phyloP scores from a whole-genome alignment of 2,113 vertebrate genomes.

The Megaleporinus macrocephalus region DNA sequence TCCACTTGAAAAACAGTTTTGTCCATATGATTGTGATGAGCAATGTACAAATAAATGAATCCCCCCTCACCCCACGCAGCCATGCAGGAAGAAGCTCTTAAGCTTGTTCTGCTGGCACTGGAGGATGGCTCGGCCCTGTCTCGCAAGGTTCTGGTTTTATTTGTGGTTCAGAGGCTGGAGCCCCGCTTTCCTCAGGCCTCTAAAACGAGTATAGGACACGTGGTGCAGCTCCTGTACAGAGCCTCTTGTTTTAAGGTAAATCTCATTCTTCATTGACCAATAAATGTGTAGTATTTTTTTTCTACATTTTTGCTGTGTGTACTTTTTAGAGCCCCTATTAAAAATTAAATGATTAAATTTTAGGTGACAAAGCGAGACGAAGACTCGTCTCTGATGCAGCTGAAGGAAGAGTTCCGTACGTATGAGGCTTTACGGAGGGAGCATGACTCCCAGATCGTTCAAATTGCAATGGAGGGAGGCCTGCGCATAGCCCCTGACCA shows the following conservation, averaged over 20 bases:
- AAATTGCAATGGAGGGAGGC: conserved; percentile 98
- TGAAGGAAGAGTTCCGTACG: conserved; percentile 97
- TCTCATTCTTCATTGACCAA: too few relatives aligned
- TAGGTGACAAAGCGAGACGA: conserved; percentile 98
- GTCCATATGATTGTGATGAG: too few relatives aligned
- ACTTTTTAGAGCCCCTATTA: too few relatives aligned
- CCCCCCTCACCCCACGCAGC: too few relatives aligned
- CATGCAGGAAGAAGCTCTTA: conserved; percentile 98
- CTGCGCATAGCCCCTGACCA: conserved; percentile 97
- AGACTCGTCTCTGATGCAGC: conserved; percentile 97
- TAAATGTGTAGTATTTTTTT: too few relatives aligned
- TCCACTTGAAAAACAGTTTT: too few relatives aligned
- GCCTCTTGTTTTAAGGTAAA: conserved; percentile 98
- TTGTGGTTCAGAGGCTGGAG: conserved; percentile 97
- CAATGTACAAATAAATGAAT: not conserved
- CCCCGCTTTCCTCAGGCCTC: conserved; percentile 97
- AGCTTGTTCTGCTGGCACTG: conserved; percentile 93
- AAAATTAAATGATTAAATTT: too few relatives aligned
- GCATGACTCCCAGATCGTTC: conserved; percentile 98
- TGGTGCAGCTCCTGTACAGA: conserved; percentile 97
- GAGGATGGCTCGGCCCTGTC: conserved; percentile 96
- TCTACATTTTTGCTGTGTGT: too few relatives aligned
- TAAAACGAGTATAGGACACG: conserved; percentile 98
- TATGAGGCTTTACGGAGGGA: conserved; percentile 94
- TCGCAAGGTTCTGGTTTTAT: conserved; percentile 95